Base-by-base conservation (phyloP, 2,888 invertebrate genomes). In the Heterodera filipjevi region DNA sequence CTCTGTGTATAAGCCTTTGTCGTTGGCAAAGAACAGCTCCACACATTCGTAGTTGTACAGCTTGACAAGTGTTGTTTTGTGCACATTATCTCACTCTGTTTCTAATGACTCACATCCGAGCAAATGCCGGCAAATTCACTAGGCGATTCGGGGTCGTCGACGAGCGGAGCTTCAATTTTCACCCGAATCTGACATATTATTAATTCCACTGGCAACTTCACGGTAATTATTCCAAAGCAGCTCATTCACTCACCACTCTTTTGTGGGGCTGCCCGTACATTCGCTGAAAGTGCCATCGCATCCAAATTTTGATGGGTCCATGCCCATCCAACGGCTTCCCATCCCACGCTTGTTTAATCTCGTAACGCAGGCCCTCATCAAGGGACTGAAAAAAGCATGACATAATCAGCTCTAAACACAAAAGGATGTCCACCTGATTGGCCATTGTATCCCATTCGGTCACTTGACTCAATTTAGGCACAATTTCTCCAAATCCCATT, bases 1-100 rank as follows among this genome's bases (percentile, higher is more conserved):
- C 79, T 89, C 92, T 32, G 91, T 84, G 82, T 92, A 92, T 76
- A 90, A 89, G 10, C 90, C 89, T 53, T 89, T 84, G 35, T 90
- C 89, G 78, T 91, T 90, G 64, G 91, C 88, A 84, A 92, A 91
- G 87, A 92, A 92, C 22, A 90, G 89, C 86, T 92, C 91, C 19
- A 91, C 90, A 79, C 91, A 91, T 90, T 89, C 89, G 81, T 85
- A 87, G 74, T 89, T 84, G 85, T 85, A 89, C 46, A 89, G 86
- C 87, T 87, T 75, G 80, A 86, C 39, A 35, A 49, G 2, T 70
- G 30, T 30, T 70, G n/a, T 49, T 53, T 16, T 14, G 59, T 22
- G 6, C 46, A 19, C 3, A 19, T 19, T 22, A 6, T 16, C 27
- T n/a, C 59, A 16, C 6, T 12, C 39, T 12, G 8, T 39, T 1